Percentiles rank a stretch among this genome's conserved stretches.
These are phyloP conservation scores for Acropora yongei DNA, from an alignment of 64 coral and sea anemone genomes.

Conservation along the genomic window DNA sequence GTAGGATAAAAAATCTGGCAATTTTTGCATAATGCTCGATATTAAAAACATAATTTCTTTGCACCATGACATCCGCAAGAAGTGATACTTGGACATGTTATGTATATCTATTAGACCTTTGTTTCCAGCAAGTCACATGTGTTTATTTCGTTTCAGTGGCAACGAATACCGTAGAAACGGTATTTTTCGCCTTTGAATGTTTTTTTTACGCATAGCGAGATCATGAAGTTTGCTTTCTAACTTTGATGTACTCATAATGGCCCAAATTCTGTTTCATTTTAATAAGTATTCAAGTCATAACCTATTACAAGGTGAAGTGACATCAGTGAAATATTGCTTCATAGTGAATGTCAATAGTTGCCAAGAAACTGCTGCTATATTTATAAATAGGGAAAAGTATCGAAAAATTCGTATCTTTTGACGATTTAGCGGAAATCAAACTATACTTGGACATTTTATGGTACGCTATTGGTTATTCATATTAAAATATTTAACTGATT, in stretches of 20 bases:
- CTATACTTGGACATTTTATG: slow-evolving; percentile 8
- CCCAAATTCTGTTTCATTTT: slow-evolving; percentile 33
- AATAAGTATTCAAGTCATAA: slow-evolving; percentile 35
- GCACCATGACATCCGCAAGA: background rate
- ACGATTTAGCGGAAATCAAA: slow-evolving; percentile 3
- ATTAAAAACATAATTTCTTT: background rate
- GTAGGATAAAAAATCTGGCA: too few species aligned
- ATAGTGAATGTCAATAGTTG: background rate
- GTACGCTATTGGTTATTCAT: too few species aligned
- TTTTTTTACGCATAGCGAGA: background rate
- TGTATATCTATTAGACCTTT: slow-evolving; percentile 12
- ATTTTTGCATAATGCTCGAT: background rate
- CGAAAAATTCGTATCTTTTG: background rate
- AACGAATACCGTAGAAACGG: slow-evolving; percentile 7
- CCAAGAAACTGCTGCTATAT: background rate
- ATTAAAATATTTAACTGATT: background rate
- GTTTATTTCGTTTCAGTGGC: background rate
- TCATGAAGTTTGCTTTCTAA: too few species aligned
- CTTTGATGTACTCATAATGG: too few species aligned
- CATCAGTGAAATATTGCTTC: background rate
- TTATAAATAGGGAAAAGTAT: background rate
- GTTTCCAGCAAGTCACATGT: background rate
- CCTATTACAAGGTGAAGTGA: background rate
- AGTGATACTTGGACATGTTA: too few species aligned
- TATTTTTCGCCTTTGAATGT: slow-evolving; percentile 18